Evolutionary conservation across 2,113 vertebrate species (phyloP).

Genomic region (Microtus oregoni): DNA sequence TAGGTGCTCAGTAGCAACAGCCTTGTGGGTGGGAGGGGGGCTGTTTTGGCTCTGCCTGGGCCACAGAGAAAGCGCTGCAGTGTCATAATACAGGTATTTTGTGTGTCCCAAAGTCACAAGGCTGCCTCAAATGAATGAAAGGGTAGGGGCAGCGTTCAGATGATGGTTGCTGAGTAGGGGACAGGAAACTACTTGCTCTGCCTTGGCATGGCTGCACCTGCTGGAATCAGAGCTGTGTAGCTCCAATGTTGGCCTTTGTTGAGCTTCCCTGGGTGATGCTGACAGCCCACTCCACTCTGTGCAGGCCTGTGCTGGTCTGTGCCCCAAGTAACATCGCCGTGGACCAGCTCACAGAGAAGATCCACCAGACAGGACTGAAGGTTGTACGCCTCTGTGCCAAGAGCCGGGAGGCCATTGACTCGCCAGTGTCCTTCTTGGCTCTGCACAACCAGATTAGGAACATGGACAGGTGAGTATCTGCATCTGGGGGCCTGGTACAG

Average conservation of each 20-base stretch:
- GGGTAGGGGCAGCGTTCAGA: neutral
- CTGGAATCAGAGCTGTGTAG: neutral
- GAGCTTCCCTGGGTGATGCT: neutral
- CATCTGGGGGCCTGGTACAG: neutral
- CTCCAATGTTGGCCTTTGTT: no score
- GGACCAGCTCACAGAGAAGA: constrained; percentile 98
- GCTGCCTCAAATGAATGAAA: neutral
- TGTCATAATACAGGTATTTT: neutral
- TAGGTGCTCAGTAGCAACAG: constrained; percentile 72
- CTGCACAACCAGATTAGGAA: constrained; percentile 99
- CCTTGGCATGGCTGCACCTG: neutral
- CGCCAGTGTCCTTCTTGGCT: constrained; percentile 97
- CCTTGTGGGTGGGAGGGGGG: neutral
- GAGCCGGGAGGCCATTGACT: constrained; percentile 98
- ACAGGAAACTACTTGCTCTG: neutral
- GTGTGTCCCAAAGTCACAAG: neutral
- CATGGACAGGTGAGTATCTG: constrained; percentile 95
- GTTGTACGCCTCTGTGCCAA: constrained; percentile 99
- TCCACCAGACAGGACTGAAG: constrained; percentile 97
- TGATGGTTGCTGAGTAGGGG: neutral
- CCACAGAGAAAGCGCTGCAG: neutral
- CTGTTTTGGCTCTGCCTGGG: neutral
- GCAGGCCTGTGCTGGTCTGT: constrained; percentile 96
- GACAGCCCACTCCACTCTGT: neutral
- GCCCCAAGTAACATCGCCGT: constrained; percentile 99